These are phyloP conservation scores for Tinea trinotella DNA, from an alignment of 2,888 invertebrate species.

Conservation along the genomic window DNA sequence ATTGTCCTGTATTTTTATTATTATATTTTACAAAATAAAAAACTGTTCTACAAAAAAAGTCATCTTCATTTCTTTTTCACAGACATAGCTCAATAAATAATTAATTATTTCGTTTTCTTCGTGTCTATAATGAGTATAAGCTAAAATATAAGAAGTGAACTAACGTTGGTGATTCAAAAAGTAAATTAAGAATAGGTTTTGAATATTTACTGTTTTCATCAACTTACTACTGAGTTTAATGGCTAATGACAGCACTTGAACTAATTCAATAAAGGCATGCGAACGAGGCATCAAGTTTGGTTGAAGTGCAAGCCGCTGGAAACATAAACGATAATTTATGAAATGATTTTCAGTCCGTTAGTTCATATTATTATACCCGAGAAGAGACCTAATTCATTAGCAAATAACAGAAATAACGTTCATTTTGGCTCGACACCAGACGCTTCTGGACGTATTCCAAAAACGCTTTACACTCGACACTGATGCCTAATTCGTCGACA, in stretches of 20 bases:
- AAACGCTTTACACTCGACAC: neutral
- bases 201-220: no score
- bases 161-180: no score
- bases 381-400: slow-evolving; percentile 13
- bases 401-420: slow-evolving; percentile 14
- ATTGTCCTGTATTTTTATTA: neutral
- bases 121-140: no score
- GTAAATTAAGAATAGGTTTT: no score
- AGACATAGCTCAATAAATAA: no score
- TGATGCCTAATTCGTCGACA: slow-evolving; percentile 11
- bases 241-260: neutral
- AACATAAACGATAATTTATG: slow-evolving; percentile 5
- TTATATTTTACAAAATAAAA: no score
- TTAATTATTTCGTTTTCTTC: no score
- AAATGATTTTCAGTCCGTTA: slow-evolving; percentile 5
- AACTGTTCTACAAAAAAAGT: no score
- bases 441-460: slow-evolving; percentile 1
- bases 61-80: no score
- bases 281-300: slow-evolving; percentile 6
- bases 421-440: slow-evolving; percentile 8
- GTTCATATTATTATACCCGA: slow-evolving; percentile 2
- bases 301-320: slow-evolving; percentile 2
- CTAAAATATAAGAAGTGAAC: no score
- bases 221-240: no score
- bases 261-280: slow-evolving; percentile 2